A percentile compares a stretch with the other conserved stretches of the same genome.
Conservation (phyloP, 2,113 vertebrate genomes). For the Galeopterus variegatus region DNA sequence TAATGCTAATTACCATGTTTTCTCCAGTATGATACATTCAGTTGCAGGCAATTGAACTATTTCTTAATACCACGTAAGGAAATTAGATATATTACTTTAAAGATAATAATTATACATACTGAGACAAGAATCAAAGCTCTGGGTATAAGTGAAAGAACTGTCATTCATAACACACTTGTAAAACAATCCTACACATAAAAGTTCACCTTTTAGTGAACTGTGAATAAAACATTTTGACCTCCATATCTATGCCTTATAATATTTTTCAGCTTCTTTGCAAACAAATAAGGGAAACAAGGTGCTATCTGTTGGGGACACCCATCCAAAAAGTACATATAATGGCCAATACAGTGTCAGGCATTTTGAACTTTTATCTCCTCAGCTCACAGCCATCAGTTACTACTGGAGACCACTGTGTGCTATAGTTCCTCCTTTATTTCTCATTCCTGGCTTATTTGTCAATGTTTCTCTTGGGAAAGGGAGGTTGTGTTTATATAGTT, state of each 20-base stretch:
- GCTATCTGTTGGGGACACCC: background rate
- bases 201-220: background rate
- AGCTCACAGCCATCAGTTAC: background rate
- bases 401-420: background rate
- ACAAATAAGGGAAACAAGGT: background rate
- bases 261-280: background rate
- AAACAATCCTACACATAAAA: background rate
- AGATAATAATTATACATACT: background rate
- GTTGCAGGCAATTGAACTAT: background rate
- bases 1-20: background rate
- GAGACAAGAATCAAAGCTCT: background rate
- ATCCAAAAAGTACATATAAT: background rate
- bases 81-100: slow-evolving; percentile 4
- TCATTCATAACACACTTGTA: background rate
- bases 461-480: background rate
- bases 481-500: background rate
- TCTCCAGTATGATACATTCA: background rate
- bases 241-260: background rate
- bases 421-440: background rate
- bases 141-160: background rate
- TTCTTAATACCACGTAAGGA: background rate
- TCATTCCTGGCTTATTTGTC: background rate
- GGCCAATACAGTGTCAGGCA: background rate
- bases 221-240: background rate
- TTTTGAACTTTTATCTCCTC: slow-evolving; percentile 16